A percentile compares a stretch with the other conserved stretches of the same genome.
Conservation (phyloP, 2,797 vertebrate genomes). For the Coilia nasus region DNA sequence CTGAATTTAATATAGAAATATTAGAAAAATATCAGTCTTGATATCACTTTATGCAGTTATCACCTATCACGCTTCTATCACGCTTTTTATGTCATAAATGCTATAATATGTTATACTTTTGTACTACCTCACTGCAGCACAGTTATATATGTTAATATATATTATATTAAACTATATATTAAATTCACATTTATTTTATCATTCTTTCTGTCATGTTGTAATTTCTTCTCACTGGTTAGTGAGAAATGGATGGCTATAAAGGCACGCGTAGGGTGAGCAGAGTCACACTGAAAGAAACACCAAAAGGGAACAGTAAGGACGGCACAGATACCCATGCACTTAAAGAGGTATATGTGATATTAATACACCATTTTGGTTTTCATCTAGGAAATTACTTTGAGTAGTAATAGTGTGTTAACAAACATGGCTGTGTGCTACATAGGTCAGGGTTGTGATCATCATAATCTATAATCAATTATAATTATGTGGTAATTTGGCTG, state of each 20-base stretch:
- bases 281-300: conserved; percentile 1
- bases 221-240: background rate
- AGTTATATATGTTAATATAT: too few species aligned
- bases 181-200: background rate
- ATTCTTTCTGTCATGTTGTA: background rate
- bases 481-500: too few species aligned
- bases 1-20: background rate
- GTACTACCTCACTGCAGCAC: background rate
- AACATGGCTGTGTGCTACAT: too few species aligned
- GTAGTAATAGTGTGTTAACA: too few species aligned
- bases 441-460: too few species aligned
- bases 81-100: background rate
- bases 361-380: too few species aligned
- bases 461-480: too few species aligned
- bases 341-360: background rate
- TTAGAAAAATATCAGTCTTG: background rate
- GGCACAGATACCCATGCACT: background rate
- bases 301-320: background rate
- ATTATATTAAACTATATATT: too few species aligned
- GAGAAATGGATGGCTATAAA: background rate
- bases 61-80: background rate
- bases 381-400: too few species aligned
- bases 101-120: background rate
- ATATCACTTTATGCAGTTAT: background rate
- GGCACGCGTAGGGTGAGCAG: background rate